phyloP scores from a whole-genome alignment of 1,140 invertebrate species.

The Pemphigus obesinymphae region DNA sequence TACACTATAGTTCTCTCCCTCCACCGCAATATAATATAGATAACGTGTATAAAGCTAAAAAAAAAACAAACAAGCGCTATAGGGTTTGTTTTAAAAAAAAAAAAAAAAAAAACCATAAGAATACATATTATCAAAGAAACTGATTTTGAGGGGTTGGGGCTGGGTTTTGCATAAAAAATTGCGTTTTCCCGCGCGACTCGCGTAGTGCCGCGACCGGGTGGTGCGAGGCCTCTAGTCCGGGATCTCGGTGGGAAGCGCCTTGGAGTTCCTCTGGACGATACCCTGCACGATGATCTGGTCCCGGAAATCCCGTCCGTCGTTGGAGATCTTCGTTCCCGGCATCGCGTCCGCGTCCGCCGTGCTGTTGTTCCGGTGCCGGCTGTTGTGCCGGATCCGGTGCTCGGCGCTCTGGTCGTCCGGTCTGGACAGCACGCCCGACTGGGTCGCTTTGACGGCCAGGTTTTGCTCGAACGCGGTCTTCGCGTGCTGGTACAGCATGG shows the following conservation, averaged over 20 bases:
- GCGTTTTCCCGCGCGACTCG: background rate
- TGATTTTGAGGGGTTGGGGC: too few relatives aligned
- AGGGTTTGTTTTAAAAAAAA: background rate
- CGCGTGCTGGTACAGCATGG: conserved; percentile 41
- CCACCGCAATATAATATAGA: conserved; percentile 20
- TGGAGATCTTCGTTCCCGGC: background rate
- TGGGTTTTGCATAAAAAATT: too few relatives aligned
- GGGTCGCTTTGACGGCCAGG: background rate
- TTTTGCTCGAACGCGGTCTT: conserved; percentile 35
- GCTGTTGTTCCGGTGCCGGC: background rate
- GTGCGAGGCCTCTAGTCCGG: background rate
- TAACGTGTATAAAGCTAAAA: conserved; percentile 1
- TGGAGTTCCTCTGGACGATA: background rate
- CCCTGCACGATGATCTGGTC: background rate
- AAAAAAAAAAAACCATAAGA: too few relatives aligned
- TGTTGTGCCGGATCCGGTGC: background rate
- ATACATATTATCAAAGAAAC: too few relatives aligned
- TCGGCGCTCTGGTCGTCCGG: background rate
- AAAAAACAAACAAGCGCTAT: background rate
- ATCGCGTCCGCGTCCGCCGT: background rate
- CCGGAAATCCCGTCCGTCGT: background rate
- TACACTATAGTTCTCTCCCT: background rate
- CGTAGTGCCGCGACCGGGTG: background rate
- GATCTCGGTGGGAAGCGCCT: background rate
- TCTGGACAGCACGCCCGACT: background rate